Percentiles rank a stretch among this genome's conserved stretches.
Evolutionary conservation across 2,797 vertebrate species (phyloP).

Genomic region (Melanotaenia parkinsoni): DNA sequence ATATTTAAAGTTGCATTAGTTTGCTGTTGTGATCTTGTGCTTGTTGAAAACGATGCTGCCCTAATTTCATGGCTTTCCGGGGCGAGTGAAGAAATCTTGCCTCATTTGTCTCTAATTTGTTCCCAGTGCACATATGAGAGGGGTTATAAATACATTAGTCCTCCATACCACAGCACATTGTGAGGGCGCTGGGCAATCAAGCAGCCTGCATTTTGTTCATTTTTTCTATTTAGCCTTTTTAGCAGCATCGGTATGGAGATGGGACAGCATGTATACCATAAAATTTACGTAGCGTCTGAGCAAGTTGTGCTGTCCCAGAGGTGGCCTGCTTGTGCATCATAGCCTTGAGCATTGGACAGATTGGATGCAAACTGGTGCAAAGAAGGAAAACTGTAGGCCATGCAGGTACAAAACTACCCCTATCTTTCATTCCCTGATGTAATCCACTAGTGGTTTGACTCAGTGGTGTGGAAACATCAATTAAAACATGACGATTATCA

Average conservation of each 20-base stretch:
- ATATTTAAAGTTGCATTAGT: constrained; percentile 66
- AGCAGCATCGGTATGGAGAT: constrained; percentile 21
- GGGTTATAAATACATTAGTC: constrained; percentile 78
- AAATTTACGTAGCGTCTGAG: constrained; percentile 50
- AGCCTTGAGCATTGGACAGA: constrained; percentile 51
- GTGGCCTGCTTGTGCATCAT: constrained; percentile 45
- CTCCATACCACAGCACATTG: constrained; percentile 47
- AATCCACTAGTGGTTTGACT: constrained; percentile 73
- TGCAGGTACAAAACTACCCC: constrained; percentile 45
- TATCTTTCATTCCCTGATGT: constrained; percentile 66
- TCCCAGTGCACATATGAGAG: constrained; percentile 73
- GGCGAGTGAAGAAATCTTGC: constrained; percentile 61
- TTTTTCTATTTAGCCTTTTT: constrained; percentile 40
- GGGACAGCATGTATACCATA: constrained; percentile 42
- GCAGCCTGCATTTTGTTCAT: constrained; percentile 41
- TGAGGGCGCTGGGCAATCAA: constrained; percentile 64
- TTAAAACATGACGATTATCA: constrained; percentile 81
- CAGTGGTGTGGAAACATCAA: constrained; percentile 79
- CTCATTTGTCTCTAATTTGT: constrained; percentile 79
- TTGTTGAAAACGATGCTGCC: constrained; percentile 65
- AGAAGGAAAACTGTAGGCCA: constrained; percentile 36
- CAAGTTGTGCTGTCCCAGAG: constrained; percentile 55
- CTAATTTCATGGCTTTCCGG: constrained; percentile 69
- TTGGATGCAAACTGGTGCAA: constrained; percentile 39
- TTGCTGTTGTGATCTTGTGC: constrained; percentile 56